A percentile compares a stretch with the other conserved stretches of the same genome.
These are phyloP conservation scores for Notodonta dromedarius DNA, from an alignment of 2,888 invertebrate species.

Conservation along the genomic window DNA sequence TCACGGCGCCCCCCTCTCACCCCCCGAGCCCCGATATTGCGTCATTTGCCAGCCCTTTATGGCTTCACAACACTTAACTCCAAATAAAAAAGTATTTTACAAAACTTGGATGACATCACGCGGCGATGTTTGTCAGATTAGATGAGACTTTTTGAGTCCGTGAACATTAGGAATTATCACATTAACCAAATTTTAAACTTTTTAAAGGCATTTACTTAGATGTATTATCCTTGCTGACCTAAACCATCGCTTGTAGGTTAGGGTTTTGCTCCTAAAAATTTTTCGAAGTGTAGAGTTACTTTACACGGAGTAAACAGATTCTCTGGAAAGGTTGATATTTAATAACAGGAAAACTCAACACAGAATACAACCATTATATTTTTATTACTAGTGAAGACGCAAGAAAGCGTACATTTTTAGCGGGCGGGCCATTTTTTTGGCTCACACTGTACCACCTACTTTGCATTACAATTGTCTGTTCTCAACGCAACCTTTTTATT, in stretches of 20 bases:
- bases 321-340: constrained; percentile 12
- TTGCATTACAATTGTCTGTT: constrained; percentile 78
- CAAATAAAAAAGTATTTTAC: constrained; percentile 77
- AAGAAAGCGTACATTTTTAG: constrained; percentile 48
- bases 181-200: not conserved
- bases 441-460: constrained; percentile 49
- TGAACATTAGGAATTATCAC: no score
- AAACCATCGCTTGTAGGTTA: not conserved
- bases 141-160: not conserved
- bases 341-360: constrained; percentile 31
- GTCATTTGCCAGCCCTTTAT: constrained; percentile 77
- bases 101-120: constrained; percentile 58
- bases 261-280: not conserved
- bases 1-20: constrained; percentile 50
- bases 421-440: constrained; percentile 49
- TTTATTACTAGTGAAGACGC: constrained; percentile 43
- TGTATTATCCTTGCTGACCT: not conserved
- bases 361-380: constrained; percentile 39
- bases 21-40: constrained; percentile 61
- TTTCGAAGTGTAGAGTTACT: not conserved
- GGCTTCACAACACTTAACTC: constrained; percentile 72
- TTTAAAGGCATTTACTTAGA: not conserved
- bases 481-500: constrained; percentile 54
- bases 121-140: constrained; percentile 41
- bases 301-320: not conserved